A percentile compares a stretch with the other conserved stretches of the same genome.
These are phyloP conservation scores for Holacanthella duospinosa DNA, from an alignment of 2,888 invertebrate species.

Conservation along the genomic window DNA sequence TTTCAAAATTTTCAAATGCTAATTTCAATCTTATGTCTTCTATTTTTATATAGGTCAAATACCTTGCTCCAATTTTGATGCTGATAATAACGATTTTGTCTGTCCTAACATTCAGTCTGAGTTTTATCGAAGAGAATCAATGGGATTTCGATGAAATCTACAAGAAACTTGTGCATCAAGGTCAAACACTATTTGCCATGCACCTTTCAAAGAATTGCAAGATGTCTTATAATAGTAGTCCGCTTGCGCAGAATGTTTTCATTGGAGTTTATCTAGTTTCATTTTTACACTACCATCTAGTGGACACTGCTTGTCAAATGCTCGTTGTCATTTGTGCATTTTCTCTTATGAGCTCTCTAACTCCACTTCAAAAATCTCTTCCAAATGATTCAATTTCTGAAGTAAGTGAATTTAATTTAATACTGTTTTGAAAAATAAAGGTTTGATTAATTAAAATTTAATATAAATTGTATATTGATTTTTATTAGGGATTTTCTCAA, in stretches of 20 bases:
- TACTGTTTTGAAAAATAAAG: background rate
- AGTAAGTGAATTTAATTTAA: background rate
- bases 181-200: background rate
- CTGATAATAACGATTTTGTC: no score
- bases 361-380: background rate
- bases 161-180: background rate
- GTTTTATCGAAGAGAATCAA: background rate
- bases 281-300: background rate
- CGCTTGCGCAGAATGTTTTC: background rate
- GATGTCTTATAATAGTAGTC: background rate
- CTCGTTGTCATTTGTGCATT: background rate
- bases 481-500: background rate
- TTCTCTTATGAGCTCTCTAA: background rate
- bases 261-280: background rate
- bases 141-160: background rate
- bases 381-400: background rate
- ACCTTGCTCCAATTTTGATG: background rate
- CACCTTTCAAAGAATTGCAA: no score
- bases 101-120: background rate
- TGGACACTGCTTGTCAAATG: background rate
- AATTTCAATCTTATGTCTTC: background rate
- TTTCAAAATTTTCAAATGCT: background rate
- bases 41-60: background rate
- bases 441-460: background rate
- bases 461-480: no score